Conservation (phyloP, 2,888 invertebrate species). For the Oscheius sp. region DNA sequence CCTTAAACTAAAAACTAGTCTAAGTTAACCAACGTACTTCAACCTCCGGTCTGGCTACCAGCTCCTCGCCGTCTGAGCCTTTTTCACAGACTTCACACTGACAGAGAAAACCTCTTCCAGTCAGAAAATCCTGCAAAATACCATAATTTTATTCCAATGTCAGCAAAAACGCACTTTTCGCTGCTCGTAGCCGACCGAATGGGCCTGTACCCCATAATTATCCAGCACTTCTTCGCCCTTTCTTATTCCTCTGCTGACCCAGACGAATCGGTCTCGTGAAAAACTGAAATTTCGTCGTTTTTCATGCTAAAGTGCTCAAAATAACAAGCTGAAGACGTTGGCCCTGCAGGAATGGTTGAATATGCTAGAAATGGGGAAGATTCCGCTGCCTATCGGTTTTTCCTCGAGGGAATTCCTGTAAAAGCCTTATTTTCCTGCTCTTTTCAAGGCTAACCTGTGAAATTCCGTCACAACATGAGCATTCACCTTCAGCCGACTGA, state of each 20-base stretch:
- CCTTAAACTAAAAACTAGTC: too few relatives aligned
- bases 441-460: not conserved
- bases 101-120: constrained; percentile 25
- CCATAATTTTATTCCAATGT: not conserved
- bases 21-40: not conserved
- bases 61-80: not conserved
- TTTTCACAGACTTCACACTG: not conserved
- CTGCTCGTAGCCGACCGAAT: constrained; percentile 24
- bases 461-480: constrained; percentile 22
- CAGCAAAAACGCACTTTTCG: constrained; percentile 37
- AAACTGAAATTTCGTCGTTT: constrained; percentile 40
- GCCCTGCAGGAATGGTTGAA: constrained; percentile 54
- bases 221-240: constrained; percentile 53
- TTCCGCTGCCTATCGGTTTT: constrained; percentile 44
- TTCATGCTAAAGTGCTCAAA: not conserved
- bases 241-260: constrained; percentile 43
- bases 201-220: constrained; percentile 46
- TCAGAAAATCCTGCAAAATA: constrained; percentile 22
- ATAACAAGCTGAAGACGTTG: constrained; percentile 47
- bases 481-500: constrained; percentile 21
- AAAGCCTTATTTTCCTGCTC: not conserved
- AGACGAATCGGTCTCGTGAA: constrained; percentile 42
- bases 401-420: not conserved
- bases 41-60: not conserved
- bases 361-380: constrained; percentile 50